Evolutionary conservation across 2,797 vertebrate species (phyloP).

Genomic region (Hypotaenidia okinawae): DNA sequence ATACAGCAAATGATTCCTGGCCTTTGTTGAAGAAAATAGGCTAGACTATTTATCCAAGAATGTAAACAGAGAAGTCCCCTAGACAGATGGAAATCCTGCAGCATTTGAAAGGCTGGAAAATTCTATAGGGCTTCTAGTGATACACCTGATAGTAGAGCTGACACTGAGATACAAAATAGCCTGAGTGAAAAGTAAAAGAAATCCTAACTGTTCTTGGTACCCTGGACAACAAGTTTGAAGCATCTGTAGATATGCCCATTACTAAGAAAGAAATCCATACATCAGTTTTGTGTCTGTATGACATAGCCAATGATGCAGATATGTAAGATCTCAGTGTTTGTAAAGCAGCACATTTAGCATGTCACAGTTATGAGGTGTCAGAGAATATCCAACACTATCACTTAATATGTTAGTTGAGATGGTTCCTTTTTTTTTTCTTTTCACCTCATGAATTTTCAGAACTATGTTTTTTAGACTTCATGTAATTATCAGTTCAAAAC

Average conservation of each 20-base stretch:
- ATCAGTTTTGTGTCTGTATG: background rate
- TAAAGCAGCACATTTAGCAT: background rate
- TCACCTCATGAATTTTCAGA: background rate
- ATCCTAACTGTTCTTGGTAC: constrained; percentile 59
- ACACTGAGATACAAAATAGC: constrained; percentile 23
- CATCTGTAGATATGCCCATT: background rate
- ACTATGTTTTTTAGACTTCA: background rate
- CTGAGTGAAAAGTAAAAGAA: constrained; percentile 61
- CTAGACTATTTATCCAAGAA: constrained; percentile 66
- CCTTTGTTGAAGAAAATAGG: constrained; percentile 73
- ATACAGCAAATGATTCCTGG: constrained; percentile 60
- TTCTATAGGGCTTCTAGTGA: constrained; percentile 69
- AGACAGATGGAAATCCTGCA: constrained; percentile 79
- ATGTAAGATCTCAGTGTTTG: background rate
- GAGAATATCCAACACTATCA: background rate
- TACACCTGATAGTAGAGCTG: constrained; percentile 64
- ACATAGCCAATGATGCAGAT: background rate
- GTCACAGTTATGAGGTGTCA: background rate
- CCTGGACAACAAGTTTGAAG: constrained; percentile 36
- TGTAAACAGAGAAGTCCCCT: constrained; percentile 75
- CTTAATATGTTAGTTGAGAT: background rate
- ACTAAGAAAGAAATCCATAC: background rate
- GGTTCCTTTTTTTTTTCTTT: background rate
- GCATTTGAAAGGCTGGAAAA: constrained; percentile 59
- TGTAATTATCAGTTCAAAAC: background rate